phyloP scores from a whole-genome alignment of 1,140 invertebrate genomes.

The Frieseomelitta varia region DNA sequence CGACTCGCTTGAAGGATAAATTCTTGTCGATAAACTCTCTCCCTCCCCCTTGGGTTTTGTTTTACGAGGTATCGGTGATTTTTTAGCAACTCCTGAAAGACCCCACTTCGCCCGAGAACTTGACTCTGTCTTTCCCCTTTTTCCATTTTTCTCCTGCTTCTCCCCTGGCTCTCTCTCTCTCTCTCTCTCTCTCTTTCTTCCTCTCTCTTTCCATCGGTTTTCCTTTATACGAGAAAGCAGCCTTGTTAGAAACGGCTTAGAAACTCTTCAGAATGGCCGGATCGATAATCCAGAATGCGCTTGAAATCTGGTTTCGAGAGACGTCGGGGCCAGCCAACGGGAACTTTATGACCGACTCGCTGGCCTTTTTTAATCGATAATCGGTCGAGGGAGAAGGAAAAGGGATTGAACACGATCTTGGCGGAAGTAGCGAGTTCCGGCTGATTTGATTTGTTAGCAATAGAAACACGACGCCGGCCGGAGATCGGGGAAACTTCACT shows the following conservation, averaged over 20 bases:
- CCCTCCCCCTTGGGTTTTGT: background rate
- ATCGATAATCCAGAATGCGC: slow-evolving; percentile 40
- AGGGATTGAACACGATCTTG: background rate
- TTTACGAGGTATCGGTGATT: slow-evolving; percentile 7
- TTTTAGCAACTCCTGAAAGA: slow-evolving; percentile 1
- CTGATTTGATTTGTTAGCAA: slow-evolving; percentile 38
- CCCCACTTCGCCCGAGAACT: background rate
- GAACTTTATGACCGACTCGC: slow-evolving; percentile 40
- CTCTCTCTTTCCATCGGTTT: background rate
- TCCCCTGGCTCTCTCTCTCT: too few species aligned
- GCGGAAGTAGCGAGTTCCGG: background rate
- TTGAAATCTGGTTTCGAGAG: slow-evolving; percentile 42
- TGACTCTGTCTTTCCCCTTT: background rate
- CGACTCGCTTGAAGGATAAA: background rate
- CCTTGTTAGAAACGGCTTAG: slow-evolving; percentile 43
- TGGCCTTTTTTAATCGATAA: slow-evolving; percentile 41
- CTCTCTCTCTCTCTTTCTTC: background rate
- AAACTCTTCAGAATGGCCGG: slow-evolving; percentile 26
- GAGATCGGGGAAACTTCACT: background rate
- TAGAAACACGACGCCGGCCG: background rate
- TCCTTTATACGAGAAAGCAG: background rate
- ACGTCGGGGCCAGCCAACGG: slow-evolving; percentile 11
- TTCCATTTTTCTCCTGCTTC: background rate
- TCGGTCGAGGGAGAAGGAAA: slow-evolving; percentile 4
- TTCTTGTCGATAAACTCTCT: slow-evolving; percentile 14